Evolutionary conservation across 2,888 invertebrate genomes (phyloP), one percentile per base, ranked within the genome.

Genomic region (Dynastes tityus): DNA sequence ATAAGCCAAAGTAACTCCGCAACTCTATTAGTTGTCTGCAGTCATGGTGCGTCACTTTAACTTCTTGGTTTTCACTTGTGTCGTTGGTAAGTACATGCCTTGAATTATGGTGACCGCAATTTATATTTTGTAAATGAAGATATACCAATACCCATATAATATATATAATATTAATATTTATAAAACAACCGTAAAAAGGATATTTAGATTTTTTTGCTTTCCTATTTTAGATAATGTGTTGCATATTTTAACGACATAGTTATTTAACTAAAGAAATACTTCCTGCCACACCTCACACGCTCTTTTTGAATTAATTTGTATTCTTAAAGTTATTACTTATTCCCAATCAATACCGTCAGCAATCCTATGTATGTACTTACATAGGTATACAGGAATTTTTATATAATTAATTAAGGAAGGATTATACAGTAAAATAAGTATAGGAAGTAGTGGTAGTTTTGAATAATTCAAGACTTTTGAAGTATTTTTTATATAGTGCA

Each of bases 21-120:
- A 78, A 79, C 80, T 78, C 79, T 80, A 78, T 81, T 83, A 83
- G 84, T 83, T 80, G 82, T 80, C 80, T 65, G 58, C 81, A 82
- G 84, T 81, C 84, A 85, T 85, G 85, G 83, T 84, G 82, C 83
- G 84, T 80, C 80, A 81, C 80, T 82, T 84, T 76, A 83, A 82
- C 81, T 80, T 84, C 78, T 79, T 82, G 70, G 80, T 83, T 78
- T 79, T 85, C 68, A 80, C 84, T 68, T 81, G 82, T 65, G 78
- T 79, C 76, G 74, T 80, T 32, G 84, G 85, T 84, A 79, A 85
- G 84, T 82, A 32, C 9, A 76, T 40, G 9, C 16, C 68, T 77
- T 76, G 40, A 16, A n/a, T 22, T 58, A 55, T 55, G 2, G 16
- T 45, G 16, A 58, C n/a, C 22, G 55, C 6, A n/a, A 11, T 58